A percentile compares a stretch with the other conserved stretches of the same genome.
Conservation (phyloP, 2,113 vertebrate genomes). For the Pogonocichla stellata region DNA sequence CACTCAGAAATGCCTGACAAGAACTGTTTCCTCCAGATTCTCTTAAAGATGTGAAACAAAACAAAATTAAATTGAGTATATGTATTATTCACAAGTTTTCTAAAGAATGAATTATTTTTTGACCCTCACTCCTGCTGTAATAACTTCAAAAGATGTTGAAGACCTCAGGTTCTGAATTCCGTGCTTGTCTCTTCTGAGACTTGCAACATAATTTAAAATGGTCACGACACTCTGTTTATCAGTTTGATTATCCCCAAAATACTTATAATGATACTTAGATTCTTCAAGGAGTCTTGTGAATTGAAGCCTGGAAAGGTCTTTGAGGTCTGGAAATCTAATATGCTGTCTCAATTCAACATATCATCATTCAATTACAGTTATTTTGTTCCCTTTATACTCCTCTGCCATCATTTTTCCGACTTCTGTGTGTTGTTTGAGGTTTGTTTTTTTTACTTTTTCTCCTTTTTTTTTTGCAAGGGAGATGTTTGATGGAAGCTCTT, state of each 20-base stretch:
- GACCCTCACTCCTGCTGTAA: neutral
- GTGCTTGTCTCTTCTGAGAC: neutral
- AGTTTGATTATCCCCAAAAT: neutral
- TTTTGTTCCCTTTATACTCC: neutral
- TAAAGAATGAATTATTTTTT: neutral
- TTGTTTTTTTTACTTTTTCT: too few relatives aligned
- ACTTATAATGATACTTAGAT: neutral
- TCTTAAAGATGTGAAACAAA: neutral
- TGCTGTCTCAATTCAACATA: neutral
- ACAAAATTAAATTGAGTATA: neutral
- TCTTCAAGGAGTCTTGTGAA: neutral
- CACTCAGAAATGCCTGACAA: neutral
- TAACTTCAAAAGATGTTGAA: neutral
- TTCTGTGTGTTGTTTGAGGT: rapidly evolving
- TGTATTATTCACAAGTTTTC: neutral
- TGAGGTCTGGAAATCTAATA: neutral
- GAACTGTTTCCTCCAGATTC: rapidly evolving
- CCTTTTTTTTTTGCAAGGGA: rapidly evolving
- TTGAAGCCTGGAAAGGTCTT: neutral
- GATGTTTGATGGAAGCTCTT: rapidly evolving
- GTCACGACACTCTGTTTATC: neutral
- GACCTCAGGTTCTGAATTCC: neutral
- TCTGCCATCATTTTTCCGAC: neutral
- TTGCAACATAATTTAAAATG: neutral
- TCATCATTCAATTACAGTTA: neutral